Evolutionary conservation across 2,888 invertebrate genomes (phyloP), one percentile per base, ranked within the genome.

Genomic region (Resseliella maxima): DNA sequence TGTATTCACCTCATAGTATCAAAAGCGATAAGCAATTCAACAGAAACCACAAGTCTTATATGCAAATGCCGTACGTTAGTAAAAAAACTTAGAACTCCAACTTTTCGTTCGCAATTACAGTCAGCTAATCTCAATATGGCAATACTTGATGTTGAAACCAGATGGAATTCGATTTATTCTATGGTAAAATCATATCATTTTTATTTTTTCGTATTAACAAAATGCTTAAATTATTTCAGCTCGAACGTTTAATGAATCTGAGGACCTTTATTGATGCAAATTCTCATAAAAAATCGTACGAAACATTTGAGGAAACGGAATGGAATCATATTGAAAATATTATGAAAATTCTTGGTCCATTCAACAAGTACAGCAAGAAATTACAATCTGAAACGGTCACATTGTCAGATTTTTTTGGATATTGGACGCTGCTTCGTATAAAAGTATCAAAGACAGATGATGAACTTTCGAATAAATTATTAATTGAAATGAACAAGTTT

Each of bases 51-150:
- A 64, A 3, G 8, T 31, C 3, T 64, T 8, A 27, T 64, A 31
- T 8, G 15, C 24, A 64, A 64, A 15, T 64, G 64, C 27, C 64
- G 64, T 64, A 64, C 24, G 24, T 15, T 64, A 64, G 24, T 27
- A 15, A 64, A 31, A 31, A 64, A 64, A 64, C 64, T 64, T 24
- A 21, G 64, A 64, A 64, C 64, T 27, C 64, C 64, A 64, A 64
- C 24, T 24, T 64, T 64, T 31, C 24, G 64, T 31, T 6, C 24
- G 6, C 5, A 31, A 31, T 27, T 64, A 15, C 3, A 31, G 8
- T 3, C 64, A 64, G 6, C 27, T 24, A 3, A 27, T 5, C 27
- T 64, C 27, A 64, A 64, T 31, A 31, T 31, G 64, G 64, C 27
- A 64, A 64, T 12, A 24, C 5, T 64, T 31, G 64, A 64, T 31